A percentile compares a stretch with the other conserved stretches of the same genome.
Conservation (phyloP, 2,113 vertebrate species). For the Gambusia affinis region DNA sequence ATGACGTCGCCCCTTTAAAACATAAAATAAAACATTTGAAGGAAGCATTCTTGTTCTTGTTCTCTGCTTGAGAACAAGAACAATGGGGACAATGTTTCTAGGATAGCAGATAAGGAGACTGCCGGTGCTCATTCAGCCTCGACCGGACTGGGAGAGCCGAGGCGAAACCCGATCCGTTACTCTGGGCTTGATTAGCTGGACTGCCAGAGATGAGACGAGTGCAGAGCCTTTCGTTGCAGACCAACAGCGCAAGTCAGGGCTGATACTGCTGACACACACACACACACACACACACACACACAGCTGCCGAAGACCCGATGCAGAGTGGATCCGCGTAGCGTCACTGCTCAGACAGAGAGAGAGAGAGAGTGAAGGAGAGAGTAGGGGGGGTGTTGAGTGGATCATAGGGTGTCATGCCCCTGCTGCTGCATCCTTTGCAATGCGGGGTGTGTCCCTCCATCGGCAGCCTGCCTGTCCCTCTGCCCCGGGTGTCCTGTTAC, state of each 20-base stretch:
- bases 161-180: constrained; percentile 47
- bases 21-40: no score
- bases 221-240: constrained; percentile 38
- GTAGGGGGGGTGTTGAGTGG: neutral
- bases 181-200: constrained; percentile 59
- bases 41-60: no score
- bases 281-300: constrained; percentile 34
- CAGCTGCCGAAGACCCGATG: constrained; percentile 46
- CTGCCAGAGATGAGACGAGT: constrained; percentile 52
- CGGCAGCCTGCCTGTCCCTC: constrained; percentile 45
- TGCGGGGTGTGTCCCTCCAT: constrained; percentile 67
- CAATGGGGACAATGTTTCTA: neutral
- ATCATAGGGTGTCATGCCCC: constrained; percentile 45
- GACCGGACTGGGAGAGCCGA: constrained; percentile 14
- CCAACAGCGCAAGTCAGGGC: constrained; percentile 38
- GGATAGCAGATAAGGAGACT: neutral
- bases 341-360: constrained; percentile 53
- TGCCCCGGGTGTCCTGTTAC: constrained; percentile 57
- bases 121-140: neutral
- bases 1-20: no score
- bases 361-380: constrained; percentile 37
- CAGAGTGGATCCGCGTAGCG: constrained; percentile 45
- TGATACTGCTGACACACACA: constrained; percentile 52
- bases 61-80: neutral
- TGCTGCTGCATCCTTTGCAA: constrained; percentile 52